Evolutionary conservation across 2,797 vertebrate species (phyloP).

Genomic region (Pangasius larnaudii): DNA sequence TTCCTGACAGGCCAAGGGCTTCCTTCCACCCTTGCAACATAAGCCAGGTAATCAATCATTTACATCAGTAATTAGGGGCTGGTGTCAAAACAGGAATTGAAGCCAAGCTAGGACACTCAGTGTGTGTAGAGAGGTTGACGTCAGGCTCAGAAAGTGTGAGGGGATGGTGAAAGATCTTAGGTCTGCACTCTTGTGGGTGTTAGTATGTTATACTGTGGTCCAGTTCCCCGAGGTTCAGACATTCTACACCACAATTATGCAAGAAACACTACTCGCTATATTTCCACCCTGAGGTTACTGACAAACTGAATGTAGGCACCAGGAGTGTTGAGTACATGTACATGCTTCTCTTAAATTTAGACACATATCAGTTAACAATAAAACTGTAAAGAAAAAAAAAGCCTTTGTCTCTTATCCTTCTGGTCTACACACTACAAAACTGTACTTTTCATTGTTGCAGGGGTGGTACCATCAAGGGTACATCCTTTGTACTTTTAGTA

Average conservation of each 20-base stretch:
- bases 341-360: constrained; percentile 15
- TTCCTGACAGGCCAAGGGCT: constrained; percentile 64
- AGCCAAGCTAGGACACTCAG: constrained; percentile 68
- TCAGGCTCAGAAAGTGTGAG: constrained; percentile 72
- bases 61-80: constrained; percentile 80
- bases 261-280: constrained; percentile 25
- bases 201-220: constrained; percentile 52
- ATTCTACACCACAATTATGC: constrained; percentile 50
- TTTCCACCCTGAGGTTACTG: constrained; percentile 28
- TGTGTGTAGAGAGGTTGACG: constrained; percentile 65
- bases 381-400: constrained; percentile 23
- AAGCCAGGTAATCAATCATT: constrained; percentile 83
- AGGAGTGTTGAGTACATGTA: constrained; percentile 30
- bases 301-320: constrained; percentile 7
- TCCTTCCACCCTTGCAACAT: constrained; percentile 57
- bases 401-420: constrained; percentile 20
- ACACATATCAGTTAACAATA: constrained; percentile 42
- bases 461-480: background rate
- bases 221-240: constrained; percentile 57
- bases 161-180: constrained; percentile 63
- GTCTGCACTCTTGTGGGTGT: constrained; percentile 43
- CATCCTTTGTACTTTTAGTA: background rate
- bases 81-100: constrained; percentile 84
- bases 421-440: background rate
- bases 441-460: background rate